Conservation (phyloP, 2,113 vertebrate genomes). For the Carollia perspicillata region DNA sequence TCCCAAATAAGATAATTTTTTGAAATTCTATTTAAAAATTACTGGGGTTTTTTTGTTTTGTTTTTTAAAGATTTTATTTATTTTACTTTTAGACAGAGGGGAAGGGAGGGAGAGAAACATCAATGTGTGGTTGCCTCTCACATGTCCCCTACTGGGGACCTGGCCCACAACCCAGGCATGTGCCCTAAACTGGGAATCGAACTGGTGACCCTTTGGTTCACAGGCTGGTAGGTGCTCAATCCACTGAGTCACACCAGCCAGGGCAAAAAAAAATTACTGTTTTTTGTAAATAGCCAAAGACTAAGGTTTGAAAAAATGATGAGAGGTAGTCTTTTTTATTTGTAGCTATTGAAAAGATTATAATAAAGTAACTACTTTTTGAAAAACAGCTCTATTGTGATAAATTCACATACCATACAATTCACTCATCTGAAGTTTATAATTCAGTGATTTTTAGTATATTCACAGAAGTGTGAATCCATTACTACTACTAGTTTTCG, state of each 20-base stretch:
- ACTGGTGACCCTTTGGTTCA: no score
- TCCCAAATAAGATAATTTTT: background rate
- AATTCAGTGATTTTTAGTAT: background rate
- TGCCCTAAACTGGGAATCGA: no score
- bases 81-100: no score
- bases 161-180: no score
- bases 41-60: background rate
- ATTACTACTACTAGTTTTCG: background rate
- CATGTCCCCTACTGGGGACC: no score
- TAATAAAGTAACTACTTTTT: background rate
- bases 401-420: background rate
- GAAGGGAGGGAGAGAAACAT: no score
- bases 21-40: background rate
- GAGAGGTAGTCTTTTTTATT: background rate
- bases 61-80: no score
- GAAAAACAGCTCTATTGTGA: background rate
- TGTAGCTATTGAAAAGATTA: slow-evolving; percentile 2
- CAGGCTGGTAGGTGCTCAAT: no score
- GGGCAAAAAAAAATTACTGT: background rate
- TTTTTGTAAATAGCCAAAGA: slow-evolving; percentile 14
- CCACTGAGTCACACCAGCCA: no score
- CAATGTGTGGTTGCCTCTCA: no score
- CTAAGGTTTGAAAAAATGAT: background rate
- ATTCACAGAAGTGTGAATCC: background rate
- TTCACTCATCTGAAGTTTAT: background rate